Percentiles rank a stretch among this genome's conserved stretches.
phyloP scores from a whole-genome alignment of 2,797 vertebrate species.

The Bufotes viridis region DNA sequence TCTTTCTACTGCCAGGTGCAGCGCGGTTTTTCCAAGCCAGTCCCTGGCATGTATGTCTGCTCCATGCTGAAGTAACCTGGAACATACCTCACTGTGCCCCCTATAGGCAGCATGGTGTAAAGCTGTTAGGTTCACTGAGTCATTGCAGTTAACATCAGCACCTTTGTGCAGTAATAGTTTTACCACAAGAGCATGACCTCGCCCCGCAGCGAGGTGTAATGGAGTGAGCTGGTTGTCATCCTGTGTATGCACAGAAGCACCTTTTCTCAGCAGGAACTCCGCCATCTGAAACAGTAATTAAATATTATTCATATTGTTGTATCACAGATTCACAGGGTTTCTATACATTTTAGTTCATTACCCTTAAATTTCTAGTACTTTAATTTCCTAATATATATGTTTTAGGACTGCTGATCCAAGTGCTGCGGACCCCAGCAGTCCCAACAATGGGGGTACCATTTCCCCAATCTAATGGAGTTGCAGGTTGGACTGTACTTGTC shows the following conservation, averaged over 20 bases:
- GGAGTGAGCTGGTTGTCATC: slow-evolving; percentile 62
- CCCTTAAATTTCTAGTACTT: background rate
- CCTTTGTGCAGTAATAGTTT: slow-evolving; percentile 57
- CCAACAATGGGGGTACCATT: too few relatives aligned
- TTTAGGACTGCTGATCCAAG: too few relatives aligned
- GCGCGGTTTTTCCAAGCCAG: slow-evolving; percentile 53
- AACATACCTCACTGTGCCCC: slow-evolving; percentile 55
- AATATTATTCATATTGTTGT: background rate
- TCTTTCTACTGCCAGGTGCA: slow-evolving; percentile 65
- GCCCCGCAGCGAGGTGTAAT: slow-evolving; percentile 66
- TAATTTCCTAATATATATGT: too few relatives aligned
- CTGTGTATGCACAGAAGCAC: slow-evolving; percentile 39
- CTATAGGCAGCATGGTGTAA: slow-evolving; percentile 60
- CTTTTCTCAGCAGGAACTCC: slow-evolving; percentile 65
- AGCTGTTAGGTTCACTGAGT: slow-evolving; percentile 61
- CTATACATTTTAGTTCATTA: background rate
- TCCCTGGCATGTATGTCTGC: slow-evolving; percentile 57
- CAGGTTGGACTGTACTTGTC: too few relatives aligned
- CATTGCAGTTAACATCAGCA: slow-evolving; percentile 57
- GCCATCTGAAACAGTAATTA: slow-evolving; percentile 28
- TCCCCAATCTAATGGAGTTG: too few relatives aligned
- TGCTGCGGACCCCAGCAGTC: too few relatives aligned
- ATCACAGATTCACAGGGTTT: background rate
- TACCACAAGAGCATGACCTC: slow-evolving; percentile 55
- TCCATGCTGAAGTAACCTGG: slow-evolving; percentile 66